phyloP scores from a whole-genome alignment of 2,113 vertebrate species.

The Protobothrops flavoviridis region DNA sequence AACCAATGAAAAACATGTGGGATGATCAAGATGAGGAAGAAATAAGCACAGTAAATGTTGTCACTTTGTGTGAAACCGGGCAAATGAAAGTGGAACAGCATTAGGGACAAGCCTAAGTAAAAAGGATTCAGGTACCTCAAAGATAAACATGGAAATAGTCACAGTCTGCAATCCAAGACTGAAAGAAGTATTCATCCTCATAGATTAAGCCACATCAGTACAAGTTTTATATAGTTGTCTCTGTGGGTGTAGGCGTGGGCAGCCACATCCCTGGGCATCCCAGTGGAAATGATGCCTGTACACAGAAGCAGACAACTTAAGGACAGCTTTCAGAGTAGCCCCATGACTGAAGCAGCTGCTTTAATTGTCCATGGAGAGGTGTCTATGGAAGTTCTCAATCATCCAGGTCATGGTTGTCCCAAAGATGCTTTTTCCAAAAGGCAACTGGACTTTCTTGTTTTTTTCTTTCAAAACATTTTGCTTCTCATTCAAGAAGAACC shows the following conservation, averaged over 20 bases:
- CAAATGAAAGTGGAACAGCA: constrained; percentile 48
- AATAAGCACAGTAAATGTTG: constrained; percentile 53
- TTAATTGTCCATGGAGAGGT: neutral
- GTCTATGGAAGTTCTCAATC: neutral
- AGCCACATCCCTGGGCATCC: neutral
- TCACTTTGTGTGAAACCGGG: constrained; percentile 51
- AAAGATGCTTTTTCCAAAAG: neutral
- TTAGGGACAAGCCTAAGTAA: constrained; percentile 43
- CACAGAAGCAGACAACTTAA: neutral
- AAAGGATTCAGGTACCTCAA: constrained; percentile 40
- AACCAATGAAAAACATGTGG: constrained; percentile 65
- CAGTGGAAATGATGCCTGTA: neutral
- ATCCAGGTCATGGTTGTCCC: neutral
- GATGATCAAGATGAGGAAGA: constrained; percentile 51
- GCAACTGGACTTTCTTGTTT: neutral
- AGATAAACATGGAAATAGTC: constrained; percentile 40
- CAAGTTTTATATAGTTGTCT: constrained; percentile 39
- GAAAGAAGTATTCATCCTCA: constrained; percentile 48
- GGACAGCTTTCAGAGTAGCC: neutral
- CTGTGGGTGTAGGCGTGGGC: neutral
- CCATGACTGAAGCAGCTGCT: neutral
- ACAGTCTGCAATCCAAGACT: constrained; percentile 27
- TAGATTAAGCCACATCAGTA: constrained; percentile 12
- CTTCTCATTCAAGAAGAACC: neutral
- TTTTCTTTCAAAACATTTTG: neutral